Evolutionary conservation across 2,797 vertebrate species (phyloP).

Genomic region (Poeciliopsis infans): DNA sequence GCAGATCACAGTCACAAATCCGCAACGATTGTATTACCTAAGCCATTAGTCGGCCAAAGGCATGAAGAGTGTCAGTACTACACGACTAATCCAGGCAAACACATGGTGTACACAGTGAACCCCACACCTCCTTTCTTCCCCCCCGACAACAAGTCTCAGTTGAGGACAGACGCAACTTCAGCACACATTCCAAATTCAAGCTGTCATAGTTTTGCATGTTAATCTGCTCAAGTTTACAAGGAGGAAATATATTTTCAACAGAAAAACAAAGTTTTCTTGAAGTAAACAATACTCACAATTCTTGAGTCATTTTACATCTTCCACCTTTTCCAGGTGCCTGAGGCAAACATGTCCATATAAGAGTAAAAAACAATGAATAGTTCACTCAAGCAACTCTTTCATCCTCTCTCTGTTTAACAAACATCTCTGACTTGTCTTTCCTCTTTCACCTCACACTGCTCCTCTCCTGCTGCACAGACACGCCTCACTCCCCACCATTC

Average conservation of each 20-base stretch:
- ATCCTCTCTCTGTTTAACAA: conserved; percentile 46
- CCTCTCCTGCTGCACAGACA: conserved; percentile 52
- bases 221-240: conserved; percentile 15
- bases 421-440: conserved; percentile 68
- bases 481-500: conserved; percentile 65
- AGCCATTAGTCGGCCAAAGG: conserved; percentile 54
- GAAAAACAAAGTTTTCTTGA: conserved; percentile 27
- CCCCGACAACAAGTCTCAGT: conserved; percentile 14
- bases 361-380: conserved; percentile 35
- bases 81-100: conserved; percentile 61
- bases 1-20: conserved; percentile 68
- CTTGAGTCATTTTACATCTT: conserved; percentile 63
- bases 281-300: conserved; percentile 65
- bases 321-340: conserved; percentile 38
- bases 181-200: conserved; percentile 5
- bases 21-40: conserved; percentile 67
- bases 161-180: not conserved
- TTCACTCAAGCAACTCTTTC: conserved; percentile 51
- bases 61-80: conserved; percentile 57
- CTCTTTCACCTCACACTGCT: conserved; percentile 55
- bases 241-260: not conserved
- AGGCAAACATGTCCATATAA: conserved; percentile 40
- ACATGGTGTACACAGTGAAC: conserved; percentile 35
- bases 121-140: conserved; percentile 1
- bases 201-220: not conserved